phyloP scores from a whole-genome alignment of 2,888 invertebrate species.

The Limenitis camilla region DNA sequence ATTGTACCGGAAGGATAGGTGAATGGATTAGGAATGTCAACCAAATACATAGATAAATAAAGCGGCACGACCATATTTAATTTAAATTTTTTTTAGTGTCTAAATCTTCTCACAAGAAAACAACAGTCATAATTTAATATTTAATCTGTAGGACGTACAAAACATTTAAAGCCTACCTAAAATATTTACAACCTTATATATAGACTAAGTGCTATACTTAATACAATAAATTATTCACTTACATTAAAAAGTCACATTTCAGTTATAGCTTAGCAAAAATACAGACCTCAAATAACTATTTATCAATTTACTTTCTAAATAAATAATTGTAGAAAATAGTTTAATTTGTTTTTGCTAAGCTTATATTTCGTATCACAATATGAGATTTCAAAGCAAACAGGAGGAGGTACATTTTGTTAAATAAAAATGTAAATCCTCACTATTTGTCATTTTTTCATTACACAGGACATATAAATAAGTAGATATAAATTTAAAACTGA shows the following conservation, averaged over 20 bases:
- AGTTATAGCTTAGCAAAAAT: constrained; percentile 2
- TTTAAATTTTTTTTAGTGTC: neutral
- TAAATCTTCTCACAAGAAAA: neutral
- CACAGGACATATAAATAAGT: neutral
- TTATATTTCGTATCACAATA: constrained; percentile 25
- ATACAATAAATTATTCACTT: constrained; percentile 11
- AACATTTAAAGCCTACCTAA: constrained; percentile 5
- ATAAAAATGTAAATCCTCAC: constrained; percentile 70
- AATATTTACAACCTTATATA: constrained; percentile 14
- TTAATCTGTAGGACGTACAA: constrained; percentile 12
- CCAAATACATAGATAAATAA: too few species aligned
- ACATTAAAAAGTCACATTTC: constrained; percentile 9
- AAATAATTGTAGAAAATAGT: neutral
- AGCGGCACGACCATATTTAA: too few species aligned
- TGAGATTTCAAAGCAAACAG: constrained; percentile 46
- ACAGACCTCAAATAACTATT: neutral
- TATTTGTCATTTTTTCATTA: constrained; percentile 42
- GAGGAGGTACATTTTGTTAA: constrained; percentile 63
- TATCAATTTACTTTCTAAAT: neutral
- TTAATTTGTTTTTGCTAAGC: constrained; percentile 5
- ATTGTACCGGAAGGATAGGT: too few species aligned
- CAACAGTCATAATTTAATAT: neutral
- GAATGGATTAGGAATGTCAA: too few species aligned
- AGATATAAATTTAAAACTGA: too few species aligned
- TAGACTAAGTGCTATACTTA: constrained; percentile 8